phyloP scores from a whole-genome alignment of 2,113 vertebrate genomes.

The Stegostoma tigrinum region DNA sequence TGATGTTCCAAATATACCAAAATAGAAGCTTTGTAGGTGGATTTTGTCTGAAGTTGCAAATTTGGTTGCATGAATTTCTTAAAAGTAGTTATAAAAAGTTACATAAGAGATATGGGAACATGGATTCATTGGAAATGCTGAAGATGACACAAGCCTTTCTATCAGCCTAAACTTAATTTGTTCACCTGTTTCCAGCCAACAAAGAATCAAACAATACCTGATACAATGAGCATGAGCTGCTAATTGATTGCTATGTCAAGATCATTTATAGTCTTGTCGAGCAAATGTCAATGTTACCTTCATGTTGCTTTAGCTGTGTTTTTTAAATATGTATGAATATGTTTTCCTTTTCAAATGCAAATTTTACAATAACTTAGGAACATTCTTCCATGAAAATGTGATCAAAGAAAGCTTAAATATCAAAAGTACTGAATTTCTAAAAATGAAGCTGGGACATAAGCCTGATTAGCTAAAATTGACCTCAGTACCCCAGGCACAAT shows the following conservation, averaged over 20 bases:
- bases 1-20: background rate
- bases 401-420: background rate
- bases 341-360: background rate
- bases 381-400: background rate
- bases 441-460: constrained; percentile 4
- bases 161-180: background rate
- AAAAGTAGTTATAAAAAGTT: background rate
- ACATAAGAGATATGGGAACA: background rate
- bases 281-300: background rate
- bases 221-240: background rate
- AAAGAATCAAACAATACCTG: background rate
- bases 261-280: background rate
- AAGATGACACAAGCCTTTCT: background rate
- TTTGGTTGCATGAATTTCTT: background rate
- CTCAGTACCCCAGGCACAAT: background rate
- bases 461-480: background rate
- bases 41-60: background rate
- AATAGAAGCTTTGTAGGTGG: background rate
- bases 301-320: background rate
- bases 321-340: background rate
- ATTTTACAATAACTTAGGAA: background rate
- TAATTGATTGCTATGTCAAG: background rate
- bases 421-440: background rate
- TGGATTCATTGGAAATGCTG: background rate
- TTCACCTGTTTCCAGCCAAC: background rate